These are phyloP conservation scores for Pinctada fucata DNA, from an alignment of 2,888 invertebrate genomes.

Conservation along the genomic window DNA sequence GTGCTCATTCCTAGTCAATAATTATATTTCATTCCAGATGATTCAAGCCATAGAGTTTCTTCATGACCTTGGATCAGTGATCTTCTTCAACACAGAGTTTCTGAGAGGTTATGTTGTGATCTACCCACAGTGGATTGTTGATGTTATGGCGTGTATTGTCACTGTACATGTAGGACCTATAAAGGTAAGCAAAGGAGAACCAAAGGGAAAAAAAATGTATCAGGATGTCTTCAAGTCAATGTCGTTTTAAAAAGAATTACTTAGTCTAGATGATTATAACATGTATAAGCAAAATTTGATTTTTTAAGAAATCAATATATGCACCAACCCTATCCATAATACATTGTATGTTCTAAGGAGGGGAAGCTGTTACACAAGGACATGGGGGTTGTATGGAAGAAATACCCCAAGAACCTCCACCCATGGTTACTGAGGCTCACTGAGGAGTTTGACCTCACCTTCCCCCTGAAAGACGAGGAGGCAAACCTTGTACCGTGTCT, in stretches of 20 bases:
- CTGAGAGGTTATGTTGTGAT: slow-evolving; percentile 72
- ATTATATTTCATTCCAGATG: slow-evolving; percentile 54
- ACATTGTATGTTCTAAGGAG: slow-evolving; percentile 56
- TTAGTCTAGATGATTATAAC: no score
- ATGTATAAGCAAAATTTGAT: no score
- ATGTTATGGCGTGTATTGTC: slow-evolving; percentile 76
- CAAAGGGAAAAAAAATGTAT: no score
- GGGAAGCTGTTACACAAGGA: slow-evolving; percentile 69
- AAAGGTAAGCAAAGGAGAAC: slow-evolving; percentile 53
- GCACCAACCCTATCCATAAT: no score
- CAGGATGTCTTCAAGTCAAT: no score
- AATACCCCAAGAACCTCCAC: slow-evolving; percentile 69
- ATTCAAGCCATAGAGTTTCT: slow-evolving; percentile 72
- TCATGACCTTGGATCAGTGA: slow-evolving; percentile 74
- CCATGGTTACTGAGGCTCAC: slow-evolving; percentile 74
- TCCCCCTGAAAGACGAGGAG: slow-evolving; percentile 63
- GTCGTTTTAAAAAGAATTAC: no score
- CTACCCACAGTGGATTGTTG: slow-evolving; percentile 76
- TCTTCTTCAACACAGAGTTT: slow-evolving; percentile 74
- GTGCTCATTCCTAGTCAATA: no score
- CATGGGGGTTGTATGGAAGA: slow-evolving; percentile 68
- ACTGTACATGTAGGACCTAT: slow-evolving; percentile 73
- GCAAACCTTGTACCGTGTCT: slow-evolving; percentile 74
- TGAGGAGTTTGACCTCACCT: slow-evolving; percentile 76
- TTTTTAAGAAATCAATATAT: no score